Evolutionary conservation across 30 jellyfish, hydroid and myxozoan species (phyloP).

Genomic region (Clytia hemisphaerica): DNA sequence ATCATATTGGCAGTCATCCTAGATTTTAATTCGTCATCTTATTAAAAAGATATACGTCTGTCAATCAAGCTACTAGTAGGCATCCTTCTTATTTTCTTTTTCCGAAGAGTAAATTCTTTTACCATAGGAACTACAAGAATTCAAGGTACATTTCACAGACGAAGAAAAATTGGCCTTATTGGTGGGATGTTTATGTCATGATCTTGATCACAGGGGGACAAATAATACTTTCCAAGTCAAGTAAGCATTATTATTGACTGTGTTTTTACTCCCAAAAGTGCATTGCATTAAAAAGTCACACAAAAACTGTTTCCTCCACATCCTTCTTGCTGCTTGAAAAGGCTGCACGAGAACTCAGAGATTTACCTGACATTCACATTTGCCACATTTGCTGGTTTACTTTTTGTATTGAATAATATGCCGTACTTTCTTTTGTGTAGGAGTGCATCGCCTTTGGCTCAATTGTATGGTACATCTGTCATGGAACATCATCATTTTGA

Average conservation of each 20-base stretch:
- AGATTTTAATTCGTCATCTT: too few species aligned
- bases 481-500: constrained; percentile 96
- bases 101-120: neutral
- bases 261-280: too few species aligned
- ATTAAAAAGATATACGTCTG: too few species aligned
- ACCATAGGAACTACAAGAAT: constrained; percentile 44
- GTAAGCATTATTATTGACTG: constrained; percentile 46
- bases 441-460: constrained; percentile 85
- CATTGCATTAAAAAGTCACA: too few species aligned
- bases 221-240: constrained; percentile 76
- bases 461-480: constrained; percentile 73
- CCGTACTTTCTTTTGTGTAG: constrained; percentile 14
- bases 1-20: too few species aligned
- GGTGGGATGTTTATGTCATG: constrained; percentile 87
- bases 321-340: too few species aligned
- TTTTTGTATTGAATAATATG: too few species aligned
- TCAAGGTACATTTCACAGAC: constrained; percentile 49
- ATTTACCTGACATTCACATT: too few species aligned
- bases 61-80: neutral
- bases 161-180: constrained; percentile 58
- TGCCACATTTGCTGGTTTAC: too few species aligned
- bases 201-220: constrained; percentile 90
- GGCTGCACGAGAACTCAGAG: too few species aligned
- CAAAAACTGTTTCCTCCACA: too few species aligned
- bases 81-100: neutral